phyloP scores from a whole-genome alignment of 2,113 vertebrate species.

The Oncorhynchus keta region DNA sequence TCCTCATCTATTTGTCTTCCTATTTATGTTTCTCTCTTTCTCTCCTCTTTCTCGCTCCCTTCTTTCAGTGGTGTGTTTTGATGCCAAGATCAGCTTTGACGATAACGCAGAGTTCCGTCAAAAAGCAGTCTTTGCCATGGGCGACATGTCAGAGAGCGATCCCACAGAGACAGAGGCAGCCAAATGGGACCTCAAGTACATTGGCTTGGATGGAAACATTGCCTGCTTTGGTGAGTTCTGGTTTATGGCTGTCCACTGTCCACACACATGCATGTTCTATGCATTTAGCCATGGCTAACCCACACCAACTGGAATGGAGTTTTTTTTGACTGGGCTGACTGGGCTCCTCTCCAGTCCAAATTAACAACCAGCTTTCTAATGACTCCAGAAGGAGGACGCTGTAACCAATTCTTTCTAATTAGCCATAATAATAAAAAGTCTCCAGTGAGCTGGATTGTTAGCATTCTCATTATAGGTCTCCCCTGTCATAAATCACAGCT shows the following conservation, averaged over 20 bases:
- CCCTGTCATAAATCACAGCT: conserved; percentile 73
- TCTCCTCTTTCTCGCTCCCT: conserved; percentile 20
- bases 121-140: conserved; percentile 95
- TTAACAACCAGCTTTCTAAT: conserved; percentile 61
- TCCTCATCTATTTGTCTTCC: conserved; percentile 21
- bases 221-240: conserved; percentile 91
- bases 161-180: conserved; percentile 92
- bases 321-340: conserved; percentile 17
- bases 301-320: too few relatives aligned
- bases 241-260: too few relatives aligned
- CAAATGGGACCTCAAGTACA: conserved; percentile 95
- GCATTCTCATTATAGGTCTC: conserved; percentile 70
- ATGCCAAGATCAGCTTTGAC: conserved; percentile 99
- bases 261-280: too few relatives aligned
- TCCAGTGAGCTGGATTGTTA: conserved; percentile 72
- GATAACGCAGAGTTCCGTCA: conserved; percentile 98
- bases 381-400: conserved; percentile 67
- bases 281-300: too few relatives aligned
- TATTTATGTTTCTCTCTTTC: conserved; percentile 16
- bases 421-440: conserved; percentile 72
- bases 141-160: conserved; percentile 92
- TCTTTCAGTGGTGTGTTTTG: conserved; percentile 92
- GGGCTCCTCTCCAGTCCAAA: conserved; percentile 56
- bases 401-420: conserved; percentile 76
- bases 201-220: conserved; percentile 96